Evolutionary conservation across 2,113 vertebrate genomes (phyloP).

Genomic region (Pelvicachromis taeniatus): DNA sequence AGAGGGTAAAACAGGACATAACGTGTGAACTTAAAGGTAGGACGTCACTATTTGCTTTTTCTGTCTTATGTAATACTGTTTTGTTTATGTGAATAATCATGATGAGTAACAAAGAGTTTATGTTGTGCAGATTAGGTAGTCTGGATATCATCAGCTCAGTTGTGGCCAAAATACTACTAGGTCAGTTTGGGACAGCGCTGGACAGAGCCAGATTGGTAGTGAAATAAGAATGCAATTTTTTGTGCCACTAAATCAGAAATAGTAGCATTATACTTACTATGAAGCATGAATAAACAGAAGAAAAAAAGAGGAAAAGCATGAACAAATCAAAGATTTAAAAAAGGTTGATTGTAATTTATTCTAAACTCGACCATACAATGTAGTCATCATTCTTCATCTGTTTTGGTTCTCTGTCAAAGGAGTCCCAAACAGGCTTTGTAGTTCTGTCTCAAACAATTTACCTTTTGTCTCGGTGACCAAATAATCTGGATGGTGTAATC

Average conservation of each 20-base stretch:
- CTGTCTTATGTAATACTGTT: neutral
- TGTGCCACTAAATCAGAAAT: neutral
- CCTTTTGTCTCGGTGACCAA: conserved; percentile 40
- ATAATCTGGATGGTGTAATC: conserved; percentile 62
- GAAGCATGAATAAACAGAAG: neutral
- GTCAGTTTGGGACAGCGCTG: neutral
- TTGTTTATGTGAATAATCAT: neutral
- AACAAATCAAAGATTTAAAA: neutral
- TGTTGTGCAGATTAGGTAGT: neutral
- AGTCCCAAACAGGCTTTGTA: neutral
- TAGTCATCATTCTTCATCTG: neutral
- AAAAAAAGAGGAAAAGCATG: neutral
- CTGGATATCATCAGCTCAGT: neutral
- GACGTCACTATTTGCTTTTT: neutral
- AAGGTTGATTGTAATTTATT: neutral
- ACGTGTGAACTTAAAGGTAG: conserved; percentile 22
- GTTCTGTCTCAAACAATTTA: conserved; percentile 18
- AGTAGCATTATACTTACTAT: neutral
- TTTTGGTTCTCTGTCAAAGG: neutral
- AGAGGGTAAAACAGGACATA: neutral
- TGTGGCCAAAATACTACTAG: neutral
- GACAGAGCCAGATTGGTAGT: neutral
- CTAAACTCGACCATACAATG: neutral
- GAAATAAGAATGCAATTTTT: neutral
- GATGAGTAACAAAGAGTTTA: neutral